Conservation (phyloP, 2,888 invertebrate species). For the Clostera curtula region DNA sequence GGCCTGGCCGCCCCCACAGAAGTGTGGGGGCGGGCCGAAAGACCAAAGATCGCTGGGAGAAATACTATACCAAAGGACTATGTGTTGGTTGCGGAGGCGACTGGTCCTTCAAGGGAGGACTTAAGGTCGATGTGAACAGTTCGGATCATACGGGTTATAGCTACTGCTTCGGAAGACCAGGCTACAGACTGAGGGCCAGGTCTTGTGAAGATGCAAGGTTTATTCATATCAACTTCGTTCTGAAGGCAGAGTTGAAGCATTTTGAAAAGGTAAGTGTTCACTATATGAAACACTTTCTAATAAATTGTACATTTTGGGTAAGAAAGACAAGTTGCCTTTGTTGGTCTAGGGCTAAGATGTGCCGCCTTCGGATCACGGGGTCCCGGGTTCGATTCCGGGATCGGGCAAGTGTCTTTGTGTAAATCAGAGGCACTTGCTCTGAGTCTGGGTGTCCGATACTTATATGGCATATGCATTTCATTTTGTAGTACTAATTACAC, state of each 20-base stretch:
- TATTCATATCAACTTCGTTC: conserved; percentile 77
- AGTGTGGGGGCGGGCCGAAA: conserved; percentile 46
- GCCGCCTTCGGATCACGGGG: too few relatives aligned
- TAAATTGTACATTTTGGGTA: too few relatives aligned
- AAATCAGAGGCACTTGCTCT: too few relatives aligned
- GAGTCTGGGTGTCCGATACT: too few relatives aligned
- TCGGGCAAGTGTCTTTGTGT: too few relatives aligned
- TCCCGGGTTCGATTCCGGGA: too few relatives aligned
- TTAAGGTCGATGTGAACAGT: conserved; percentile 60
- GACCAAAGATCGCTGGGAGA: conserved; percentile 38
- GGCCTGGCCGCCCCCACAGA: conserved; percentile 65
- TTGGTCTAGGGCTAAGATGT: too few relatives aligned
- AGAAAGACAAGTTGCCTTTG: too few relatives aligned
- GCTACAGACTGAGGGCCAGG: conserved; percentile 51
- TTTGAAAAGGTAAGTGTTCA: conserved; percentile 80
- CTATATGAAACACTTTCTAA: too few relatives aligned
- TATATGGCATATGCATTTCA: too few relatives aligned
- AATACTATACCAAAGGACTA: conserved; percentile 53
- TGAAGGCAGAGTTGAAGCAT: conserved; percentile 75
- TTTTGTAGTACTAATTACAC: too few relatives aligned
- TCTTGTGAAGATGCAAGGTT: conserved; percentile 78
- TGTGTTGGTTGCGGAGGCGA: conserved; percentile 66
- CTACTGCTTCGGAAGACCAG: conserved; percentile 55
- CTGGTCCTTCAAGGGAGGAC: conserved; percentile 56
- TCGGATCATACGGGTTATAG: conserved; percentile 70